These are phyloP conservation scores for Malurus splendens DNA, from an alignment of 2,797 vertebrate species.

Conservation along the genomic window DNA sequence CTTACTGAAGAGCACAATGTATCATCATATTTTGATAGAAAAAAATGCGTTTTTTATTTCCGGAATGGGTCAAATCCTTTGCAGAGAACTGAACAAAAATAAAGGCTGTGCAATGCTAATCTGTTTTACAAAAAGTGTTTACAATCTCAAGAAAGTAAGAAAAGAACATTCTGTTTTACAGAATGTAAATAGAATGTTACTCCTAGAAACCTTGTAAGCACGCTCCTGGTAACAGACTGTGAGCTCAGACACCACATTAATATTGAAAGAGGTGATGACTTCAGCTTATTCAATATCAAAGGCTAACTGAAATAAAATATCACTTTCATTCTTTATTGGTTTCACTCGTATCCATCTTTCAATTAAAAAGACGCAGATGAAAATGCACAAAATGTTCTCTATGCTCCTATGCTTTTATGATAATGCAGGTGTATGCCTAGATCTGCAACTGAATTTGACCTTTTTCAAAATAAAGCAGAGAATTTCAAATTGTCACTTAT, in stretches of 20 bases:
- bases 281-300: not conserved
- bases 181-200: too few species aligned
- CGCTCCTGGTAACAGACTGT: not conserved
- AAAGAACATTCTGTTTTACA: not conserved
- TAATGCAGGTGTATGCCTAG: not conserved
- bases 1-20: not conserved
- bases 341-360: not conserved
- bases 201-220: not conserved
- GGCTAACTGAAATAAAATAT: not conserved
- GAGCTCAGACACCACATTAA: not conserved
- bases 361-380: not conserved
- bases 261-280: not conserved
- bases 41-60: not conserved
- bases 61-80: not conserved
- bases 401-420: not conserved
- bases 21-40: not conserved
- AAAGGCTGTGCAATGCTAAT: not conserved
- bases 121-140: not conserved
- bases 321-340: not conserved
- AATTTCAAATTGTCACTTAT: not conserved
- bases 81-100: not conserved
- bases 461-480: not conserved
- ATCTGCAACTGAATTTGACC: not conserved
- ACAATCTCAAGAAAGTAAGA: not conserved
- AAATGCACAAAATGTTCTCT: not conserved